phyloP scores from a whole-genome alignment of 2,888 invertebrate genomes.

The Harpalus rufipes region DNA sequence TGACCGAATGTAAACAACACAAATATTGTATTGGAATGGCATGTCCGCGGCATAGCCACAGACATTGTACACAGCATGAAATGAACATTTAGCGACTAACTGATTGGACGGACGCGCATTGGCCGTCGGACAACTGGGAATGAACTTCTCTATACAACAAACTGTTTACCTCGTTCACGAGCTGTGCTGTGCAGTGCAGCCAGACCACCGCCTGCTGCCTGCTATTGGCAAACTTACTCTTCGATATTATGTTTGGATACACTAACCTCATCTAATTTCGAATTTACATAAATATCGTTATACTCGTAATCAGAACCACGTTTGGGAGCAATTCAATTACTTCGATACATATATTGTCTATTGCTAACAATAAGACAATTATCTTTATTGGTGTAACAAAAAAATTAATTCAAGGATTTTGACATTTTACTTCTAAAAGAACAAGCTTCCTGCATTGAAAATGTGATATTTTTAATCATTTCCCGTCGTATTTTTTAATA shows the following conservation, averaged over 20 bases:
- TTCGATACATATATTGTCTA: background rate
- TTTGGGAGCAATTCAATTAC: background rate
- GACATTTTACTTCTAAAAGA: too few species aligned
- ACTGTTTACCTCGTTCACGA: conserved; percentile 28
- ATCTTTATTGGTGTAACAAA: background rate
- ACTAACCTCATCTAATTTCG: conserved; percentile 35
- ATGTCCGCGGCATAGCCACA: background rate
- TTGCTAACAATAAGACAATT: background rate
- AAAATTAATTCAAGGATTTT: too few species aligned
- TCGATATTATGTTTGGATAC: conserved; percentile 31
- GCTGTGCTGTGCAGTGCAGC: background rate
- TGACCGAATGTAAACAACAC: background rate
- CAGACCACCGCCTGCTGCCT: background rate
- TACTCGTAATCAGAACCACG: conserved; percentile 6
- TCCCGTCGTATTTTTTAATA: too few species aligned
- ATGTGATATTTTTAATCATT: too few species aligned
- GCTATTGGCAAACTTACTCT: conserved; percentile 30
- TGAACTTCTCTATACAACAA: conserved; percentile 13
- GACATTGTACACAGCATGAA: conserved; percentile 4
- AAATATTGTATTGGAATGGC: conserved; percentile 13
- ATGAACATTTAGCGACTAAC: conserved; percentile 41
- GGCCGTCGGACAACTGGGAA: conserved; percentile 33
- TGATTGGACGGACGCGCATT: conserved; percentile 36
- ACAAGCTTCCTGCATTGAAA: too few species aligned
- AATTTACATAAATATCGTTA: conserved; percentile 8